Evolutionary conservation across 2,888 invertebrate species (phyloP), one percentile per base, ranked within the genome.

Genomic region (Phaonia tiefii): DNA sequence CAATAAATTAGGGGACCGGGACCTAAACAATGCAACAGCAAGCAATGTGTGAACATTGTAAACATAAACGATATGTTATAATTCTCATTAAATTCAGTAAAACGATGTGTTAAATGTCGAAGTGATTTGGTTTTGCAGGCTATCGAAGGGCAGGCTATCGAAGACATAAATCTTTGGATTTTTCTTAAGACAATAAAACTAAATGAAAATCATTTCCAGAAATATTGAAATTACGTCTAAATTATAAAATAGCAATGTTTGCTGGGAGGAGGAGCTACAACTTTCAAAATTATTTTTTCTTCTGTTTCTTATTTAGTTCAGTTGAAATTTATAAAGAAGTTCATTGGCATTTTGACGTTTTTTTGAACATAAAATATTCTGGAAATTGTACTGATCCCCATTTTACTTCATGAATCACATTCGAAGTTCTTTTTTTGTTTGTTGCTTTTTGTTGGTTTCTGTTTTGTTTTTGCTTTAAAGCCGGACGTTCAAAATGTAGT

Each of bases 401-500:
- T 72, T 44, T 72, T 75, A 31, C 63, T 51, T 56, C 72, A 39
- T 17, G 22, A 39, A 72, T 67, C 81, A 81, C 81, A 81, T 75
- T 44, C 69, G 13, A 72, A 58, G 63, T 78, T n/a, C n/a, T n/a
- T n/a, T 67, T 20, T 60, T 65, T 25, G 25, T 11, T n/a, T 8
- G 31, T 31, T 31, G 4, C 31, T 31, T 20, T 49, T 49, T n/a
- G 10, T 20, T 10, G 17, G n/a, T n/a, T n/a, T n/a, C n/a, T n/a
- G n/a, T n/a, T n/a, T n/a, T n/a, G n/a, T n/a, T n/a, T n/a, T n/a
- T n/a, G n/a, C n/a, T 63, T 39, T 42, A 75, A 75, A 81, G 81
- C 81, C 81, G 81, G 81, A 81, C 75, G 78, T 71, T 78, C 71
- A 71, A n/a, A 60, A 37, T 3, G 22, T 22, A 20, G 2, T 11